These are phyloP conservation scores for Physeter macrocephalus DNA, from an alignment of 2,113 vertebrate species.

Conservation along the genomic window DNA sequence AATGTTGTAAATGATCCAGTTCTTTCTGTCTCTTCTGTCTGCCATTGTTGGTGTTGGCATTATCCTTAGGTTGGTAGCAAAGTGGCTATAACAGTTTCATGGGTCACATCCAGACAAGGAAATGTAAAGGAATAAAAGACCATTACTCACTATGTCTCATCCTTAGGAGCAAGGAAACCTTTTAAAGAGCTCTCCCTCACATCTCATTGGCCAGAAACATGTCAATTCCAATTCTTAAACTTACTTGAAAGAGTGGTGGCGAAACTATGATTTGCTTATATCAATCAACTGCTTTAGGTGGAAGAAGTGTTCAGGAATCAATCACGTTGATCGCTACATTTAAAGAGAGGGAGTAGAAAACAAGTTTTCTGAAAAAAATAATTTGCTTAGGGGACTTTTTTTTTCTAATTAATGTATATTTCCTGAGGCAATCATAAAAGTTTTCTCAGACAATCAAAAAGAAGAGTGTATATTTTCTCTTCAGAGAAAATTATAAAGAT, in stretches of 20 bases:
- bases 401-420: background rate
- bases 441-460: background rate
- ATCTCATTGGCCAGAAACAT: background rate
- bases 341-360: background rate
- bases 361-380: background rate
- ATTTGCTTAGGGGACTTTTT: background rate
- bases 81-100: background rate
- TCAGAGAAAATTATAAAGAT: background rate
- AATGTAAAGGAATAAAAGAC: background rate
- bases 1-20: background rate
- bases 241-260: background rate
- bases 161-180: background rate
- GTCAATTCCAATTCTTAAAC: background rate
- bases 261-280: background rate
- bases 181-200: background rate
- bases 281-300: background rate
- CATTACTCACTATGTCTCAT: background rate
- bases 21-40: background rate
- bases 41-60: background rate
- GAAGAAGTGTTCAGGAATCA: background rate
- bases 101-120: background rate
- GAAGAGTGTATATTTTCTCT: background rate
- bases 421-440: background rate
- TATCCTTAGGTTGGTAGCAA: background rate
- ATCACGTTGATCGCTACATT: background rate